Base-by-base conservation (phyloP, 2,888 invertebrate genomes). In the Metellina segmentata region DNA sequence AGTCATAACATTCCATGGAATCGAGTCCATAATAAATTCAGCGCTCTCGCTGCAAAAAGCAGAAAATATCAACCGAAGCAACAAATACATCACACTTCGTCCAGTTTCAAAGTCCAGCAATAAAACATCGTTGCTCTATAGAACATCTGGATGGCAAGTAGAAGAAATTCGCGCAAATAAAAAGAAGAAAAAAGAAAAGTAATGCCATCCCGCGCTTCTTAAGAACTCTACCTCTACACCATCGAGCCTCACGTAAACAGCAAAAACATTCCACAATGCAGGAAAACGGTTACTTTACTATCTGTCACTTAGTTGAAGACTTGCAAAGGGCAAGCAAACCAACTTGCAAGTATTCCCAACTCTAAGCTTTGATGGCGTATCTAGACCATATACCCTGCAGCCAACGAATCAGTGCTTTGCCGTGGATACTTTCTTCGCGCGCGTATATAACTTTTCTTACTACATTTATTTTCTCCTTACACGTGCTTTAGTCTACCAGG, bases 231-330 rank as follows among this genome's bases (percentile, higher is more conserved):
- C 20, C 51, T 16, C 20, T 20, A 16, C 20, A 70, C 75, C 61
- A 11, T 82, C 72, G 49, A 34, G 71, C 11, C 9, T 8, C 82
- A 2, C 11, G 72, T 34, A 53, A 75, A 51, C 48, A 13, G 70
- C 86, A 79, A 87, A 78, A 81, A 71, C 69, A 49, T 78, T 78
- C 86, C 78, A 86, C 86, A 88, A 88, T 81, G 70, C 52, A 16
- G 71, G 61, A 78, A 85, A 85, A 78, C 61, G 85, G 85, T 85
- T 85, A 51, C 86, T 81, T 75, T 88, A 81, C 88, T 88, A 88
- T 88, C 88, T 87, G 81, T 81, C 88, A 88, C 88, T 88, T 88
- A 61, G 88, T 88, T 74, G 81, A 74, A 81, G 88, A 53, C 52
- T 85, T 85, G 74, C 85, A 74, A 75, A 61, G 69, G 88, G 74